Base-by-base conservation (phyloP, 2,888 invertebrate genomes). In the Xylota segnis region DNA sequence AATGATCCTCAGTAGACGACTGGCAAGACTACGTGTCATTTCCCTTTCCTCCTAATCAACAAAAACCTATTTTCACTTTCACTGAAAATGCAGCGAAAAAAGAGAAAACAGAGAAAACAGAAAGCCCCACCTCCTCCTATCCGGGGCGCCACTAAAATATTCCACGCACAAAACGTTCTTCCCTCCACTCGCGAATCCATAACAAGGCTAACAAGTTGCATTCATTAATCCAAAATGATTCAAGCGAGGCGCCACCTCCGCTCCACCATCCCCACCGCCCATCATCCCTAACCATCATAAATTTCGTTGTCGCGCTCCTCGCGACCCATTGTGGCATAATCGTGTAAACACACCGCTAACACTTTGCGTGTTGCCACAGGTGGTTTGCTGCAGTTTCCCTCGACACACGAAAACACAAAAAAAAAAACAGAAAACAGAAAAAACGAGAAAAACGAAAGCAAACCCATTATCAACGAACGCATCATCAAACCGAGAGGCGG, bases 281-380 rank as follows among this genome's bases (percentile, higher is more conserved):
- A 54, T 43, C 77, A 77, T 47, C 83, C 72, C 66, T 27, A 50
- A 37, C 82, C 82, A 68, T 63, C 76, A 82, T 63, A 68, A 76
- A 82, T 61, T 77, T 77, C 63, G 76, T 37, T 63, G 61, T 63
- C 72, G 68, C 56, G 63, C 65, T 63, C 68, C 68, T 1, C 23
- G 66, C 86, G 76, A 86, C 74, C 70, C 78, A 70, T 75, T 87
- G 87, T 86, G 76, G 86, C 76, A 87, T 87, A 87, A 87, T 83
- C 78, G 87, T 87, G 87, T 87, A 87, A 87, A 83, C 87, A 87
- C 63, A 83, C 83, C 83, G 37, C 59, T 50, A 74, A 72, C 72
- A 87, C 87, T 87, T 83, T 83, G 78, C 83, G 87, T 83, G 87
- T 65, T 75, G 72, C 87, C 83, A 83, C 87, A 83, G 83, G 83